These are phyloP conservation scores for Syndactyla subalaris DNA, from an alignment of 2,797 vertebrate genomes.

Conservation along the genomic window DNA sequence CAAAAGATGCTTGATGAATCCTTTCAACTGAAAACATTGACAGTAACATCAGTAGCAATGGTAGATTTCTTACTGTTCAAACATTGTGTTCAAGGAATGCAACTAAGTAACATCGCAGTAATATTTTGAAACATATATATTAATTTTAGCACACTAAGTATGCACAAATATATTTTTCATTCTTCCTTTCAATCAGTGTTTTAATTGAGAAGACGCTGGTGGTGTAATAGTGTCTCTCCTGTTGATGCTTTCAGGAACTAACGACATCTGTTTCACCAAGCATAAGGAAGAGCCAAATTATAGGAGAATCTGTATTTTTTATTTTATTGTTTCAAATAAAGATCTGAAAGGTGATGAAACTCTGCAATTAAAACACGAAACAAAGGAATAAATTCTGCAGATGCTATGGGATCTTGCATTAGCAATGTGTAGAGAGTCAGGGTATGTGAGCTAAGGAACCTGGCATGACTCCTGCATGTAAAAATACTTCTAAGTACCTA, in stretches of 20 bases:
- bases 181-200: background rate
- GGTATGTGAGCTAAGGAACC: background rate
- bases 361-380: background rate
- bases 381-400: background rate
- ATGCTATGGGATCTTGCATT: background rate
- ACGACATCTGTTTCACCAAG: background rate
- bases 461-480: background rate
- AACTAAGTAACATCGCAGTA: background rate
- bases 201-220: background rate
- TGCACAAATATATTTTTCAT: background rate
- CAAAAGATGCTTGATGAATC: background rate
- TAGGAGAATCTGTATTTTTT: background rate
- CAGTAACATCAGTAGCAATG: background rate
- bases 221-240: background rate
- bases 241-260: background rate
- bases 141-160: background rate
- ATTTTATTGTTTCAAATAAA: background rate
- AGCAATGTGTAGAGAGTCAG: background rate
- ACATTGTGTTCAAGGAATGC: background rate
- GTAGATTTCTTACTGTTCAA: background rate
- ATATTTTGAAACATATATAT: background rate
- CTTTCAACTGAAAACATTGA: background rate
- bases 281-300: background rate
- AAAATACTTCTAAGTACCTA: background rate
- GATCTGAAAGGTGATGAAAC: constrained; percentile 2